A percentile compares a stretch with the other conserved stretches of the same genome.
These are phyloP conservation scores for Dasyprocta punctata DNA, from an alignment of 2,113 vertebrate genomes.

Conservation along the genomic window DNA sequence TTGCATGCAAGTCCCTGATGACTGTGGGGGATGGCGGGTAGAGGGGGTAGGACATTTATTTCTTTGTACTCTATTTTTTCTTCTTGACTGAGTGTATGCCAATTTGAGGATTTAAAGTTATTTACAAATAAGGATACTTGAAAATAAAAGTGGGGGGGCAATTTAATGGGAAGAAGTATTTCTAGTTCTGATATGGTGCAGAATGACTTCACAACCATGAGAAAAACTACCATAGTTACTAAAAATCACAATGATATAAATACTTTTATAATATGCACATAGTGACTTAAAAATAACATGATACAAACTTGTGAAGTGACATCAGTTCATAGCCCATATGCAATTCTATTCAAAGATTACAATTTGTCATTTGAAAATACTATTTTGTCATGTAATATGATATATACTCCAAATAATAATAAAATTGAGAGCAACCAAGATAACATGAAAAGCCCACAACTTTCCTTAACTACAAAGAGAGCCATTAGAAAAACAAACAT, in stretches of 20 bases:
- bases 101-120: neutral
- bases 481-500: neutral
- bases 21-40: neutral
- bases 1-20: neutral
- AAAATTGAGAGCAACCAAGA: neutral
- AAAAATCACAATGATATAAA: neutral
- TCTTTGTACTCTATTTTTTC: neutral
- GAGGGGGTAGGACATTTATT: neutral
- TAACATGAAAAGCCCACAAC: conserved; percentile 52
- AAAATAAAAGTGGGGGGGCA: neutral
- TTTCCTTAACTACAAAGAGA: neutral
- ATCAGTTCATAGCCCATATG: neutral
- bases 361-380: neutral
- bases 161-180: neutral
- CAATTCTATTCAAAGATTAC: neutral
- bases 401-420: conserved; percentile 2
- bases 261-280: neutral
- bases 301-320: neutral
- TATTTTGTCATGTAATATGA: neutral
- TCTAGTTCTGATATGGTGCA: neutral
- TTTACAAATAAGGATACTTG: neutral
- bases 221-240: neutral
- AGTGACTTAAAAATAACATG: neutral
- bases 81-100: neutral
- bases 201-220: neutral